Evolutionary conservation across 2,888 invertebrate genomes (phyloP).

Genomic region (Cryptocheilus praepositus): DNA sequence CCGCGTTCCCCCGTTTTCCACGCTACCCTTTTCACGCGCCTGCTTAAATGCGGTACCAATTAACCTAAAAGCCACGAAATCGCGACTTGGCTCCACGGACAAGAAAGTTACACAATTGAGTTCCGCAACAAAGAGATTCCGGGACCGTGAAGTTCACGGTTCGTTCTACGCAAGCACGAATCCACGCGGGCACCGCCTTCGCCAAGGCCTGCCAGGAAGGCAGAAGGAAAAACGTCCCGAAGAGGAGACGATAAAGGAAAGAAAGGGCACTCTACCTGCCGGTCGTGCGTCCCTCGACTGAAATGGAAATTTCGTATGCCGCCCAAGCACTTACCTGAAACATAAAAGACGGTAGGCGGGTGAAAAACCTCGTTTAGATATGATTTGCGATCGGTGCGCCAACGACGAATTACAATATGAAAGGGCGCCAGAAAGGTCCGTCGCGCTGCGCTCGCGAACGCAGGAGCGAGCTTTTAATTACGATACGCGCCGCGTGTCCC

Average conservation of each 20-base stretch:
- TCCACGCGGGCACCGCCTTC: too few species aligned
- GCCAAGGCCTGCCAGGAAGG: not conserved
- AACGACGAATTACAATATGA: constrained; percentile 40
- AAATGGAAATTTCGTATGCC: constrained; percentile 39
- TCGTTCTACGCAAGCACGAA: too few species aligned
- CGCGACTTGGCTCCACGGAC: too few species aligned
- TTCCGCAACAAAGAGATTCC: too few species aligned
- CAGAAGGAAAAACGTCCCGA: not conserved
- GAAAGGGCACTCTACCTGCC: not conserved
- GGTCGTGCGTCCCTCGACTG: constrained; percentile 24
- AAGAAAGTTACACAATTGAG: too few species aligned
- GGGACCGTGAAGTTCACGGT: too few species aligned
- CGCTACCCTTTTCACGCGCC: too few species aligned
- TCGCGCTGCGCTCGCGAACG: not conserved
- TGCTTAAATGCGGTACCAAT: too few species aligned
- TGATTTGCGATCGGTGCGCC: constrained; percentile 23
- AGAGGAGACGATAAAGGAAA: not conserved
- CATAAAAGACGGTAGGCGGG: constrained; percentile 27
- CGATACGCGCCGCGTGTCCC: constrained; percentile 1
- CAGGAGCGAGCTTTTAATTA: constrained; percentile 35
- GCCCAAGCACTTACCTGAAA: constrained; percentile 45
- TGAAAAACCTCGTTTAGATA: constrained; percentile 21
- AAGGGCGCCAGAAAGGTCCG: constrained; percentile 13
- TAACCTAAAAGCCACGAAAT: too few species aligned
- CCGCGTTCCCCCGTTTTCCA: too few species aligned